Conservation (phyloP, 53 echinoderm and acorn worm species). For the Astropecten irregularis region DNA sequence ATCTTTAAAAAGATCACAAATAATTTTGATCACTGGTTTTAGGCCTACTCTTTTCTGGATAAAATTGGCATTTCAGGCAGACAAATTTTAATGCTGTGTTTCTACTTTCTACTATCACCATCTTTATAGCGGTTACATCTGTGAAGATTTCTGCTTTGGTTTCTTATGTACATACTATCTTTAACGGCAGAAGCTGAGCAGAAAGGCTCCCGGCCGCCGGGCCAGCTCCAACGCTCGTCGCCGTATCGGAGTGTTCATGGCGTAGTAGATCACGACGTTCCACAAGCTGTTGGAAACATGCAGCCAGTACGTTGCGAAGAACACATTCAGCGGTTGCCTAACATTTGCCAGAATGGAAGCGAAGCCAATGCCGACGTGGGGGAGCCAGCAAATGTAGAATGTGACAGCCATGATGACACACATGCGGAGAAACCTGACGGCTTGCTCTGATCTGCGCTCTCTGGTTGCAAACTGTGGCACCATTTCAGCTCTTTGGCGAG, state of each 20-base stretch:
- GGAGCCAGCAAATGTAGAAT: conserved; percentile 33
- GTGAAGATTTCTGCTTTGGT: too few species aligned
- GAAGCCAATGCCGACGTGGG: background rate
- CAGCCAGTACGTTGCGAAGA: conserved; percentile 22
- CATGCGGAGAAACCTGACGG: conserved; percentile 21
- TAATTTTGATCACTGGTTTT: too few species aligned
- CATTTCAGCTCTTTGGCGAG: background rate
- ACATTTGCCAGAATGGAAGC: background rate
- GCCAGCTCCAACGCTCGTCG: background rate
- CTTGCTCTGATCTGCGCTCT: too few species aligned
- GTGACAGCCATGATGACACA: background rate
- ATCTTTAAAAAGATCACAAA: too few species aligned
- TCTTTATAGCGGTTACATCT: too few species aligned
- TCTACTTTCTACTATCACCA: too few species aligned
- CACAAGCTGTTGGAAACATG: conserved; percentile 32
- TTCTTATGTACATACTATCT: too few species aligned
- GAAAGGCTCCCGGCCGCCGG: background rate
- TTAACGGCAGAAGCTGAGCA: background rate
- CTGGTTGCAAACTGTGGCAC: background rate
- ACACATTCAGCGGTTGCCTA: background rate
- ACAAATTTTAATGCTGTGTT: too few species aligned
- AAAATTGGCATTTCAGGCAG: too few species aligned
- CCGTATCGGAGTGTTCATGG: background rate
- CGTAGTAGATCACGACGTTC: conserved; percentile 51
- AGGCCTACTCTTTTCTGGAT: too few species aligned